Evolutionary conservation across 2,888 invertebrate genomes (phyloP).

Genomic region (Apamea sordens): DNA sequence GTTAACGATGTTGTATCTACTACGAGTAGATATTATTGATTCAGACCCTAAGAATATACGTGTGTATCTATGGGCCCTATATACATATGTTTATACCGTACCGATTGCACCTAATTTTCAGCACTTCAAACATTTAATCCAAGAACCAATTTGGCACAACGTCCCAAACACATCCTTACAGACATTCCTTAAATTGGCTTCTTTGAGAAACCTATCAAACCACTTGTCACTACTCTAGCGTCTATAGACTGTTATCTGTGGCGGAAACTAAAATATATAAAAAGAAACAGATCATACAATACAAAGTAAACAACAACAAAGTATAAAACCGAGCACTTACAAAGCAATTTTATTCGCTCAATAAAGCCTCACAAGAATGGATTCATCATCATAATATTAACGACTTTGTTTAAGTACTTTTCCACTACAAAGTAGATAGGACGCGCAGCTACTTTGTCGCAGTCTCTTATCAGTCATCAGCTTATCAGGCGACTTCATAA

Average conservation of each 20-base stretch:
- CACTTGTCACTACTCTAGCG: background rate
- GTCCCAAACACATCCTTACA: background rate
- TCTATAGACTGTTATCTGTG: background rate
- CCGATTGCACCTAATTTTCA: background rate
- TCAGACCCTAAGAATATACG: background rate
- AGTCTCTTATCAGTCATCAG: slow-evolving; percentile 59
- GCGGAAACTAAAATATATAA: background rate
- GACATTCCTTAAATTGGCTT: background rate
- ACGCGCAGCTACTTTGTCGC: slow-evolving; percentile 38
- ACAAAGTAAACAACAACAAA: slow-evolving; percentile 7
- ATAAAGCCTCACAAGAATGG: slow-evolving; percentile 24
- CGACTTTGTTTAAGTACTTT: slow-evolving; percentile 37
- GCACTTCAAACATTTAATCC: background rate
- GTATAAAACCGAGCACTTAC: slow-evolving; percentile 4
- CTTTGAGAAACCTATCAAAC: slow-evolving; percentile 4
- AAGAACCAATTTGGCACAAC: background rate
- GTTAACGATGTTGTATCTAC: background rate
- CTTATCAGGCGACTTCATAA: slow-evolving; percentile 62
- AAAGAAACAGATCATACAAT: background rate
- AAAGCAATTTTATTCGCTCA: slow-evolving; percentile 18
- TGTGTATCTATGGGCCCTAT: background rate
- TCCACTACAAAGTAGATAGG: slow-evolving; percentile 37
- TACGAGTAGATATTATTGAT: too few relatives aligned
- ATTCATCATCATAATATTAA: slow-evolving; percentile 27
- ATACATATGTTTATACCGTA: background rate